phyloP scores from a whole-genome alignment of 1,140 invertebrate genomes.

The Drosophila quadrilineata region DNA sequence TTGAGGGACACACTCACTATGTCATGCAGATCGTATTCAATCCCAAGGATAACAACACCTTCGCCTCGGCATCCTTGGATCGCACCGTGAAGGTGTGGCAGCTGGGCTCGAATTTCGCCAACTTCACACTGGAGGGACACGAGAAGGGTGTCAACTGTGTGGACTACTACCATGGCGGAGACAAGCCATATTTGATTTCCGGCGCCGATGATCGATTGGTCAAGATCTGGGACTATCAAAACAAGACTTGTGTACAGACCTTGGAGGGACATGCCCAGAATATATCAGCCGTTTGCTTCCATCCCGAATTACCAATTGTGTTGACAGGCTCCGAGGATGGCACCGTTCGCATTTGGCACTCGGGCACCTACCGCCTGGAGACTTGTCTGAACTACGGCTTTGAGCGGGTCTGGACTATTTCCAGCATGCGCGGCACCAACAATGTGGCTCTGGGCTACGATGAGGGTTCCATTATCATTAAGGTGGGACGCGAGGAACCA shows the following conservation, averaged over 20 bases:
- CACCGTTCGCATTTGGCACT: slow-evolving; percentile 98
- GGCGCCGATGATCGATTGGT: slow-evolving; percentile 98
- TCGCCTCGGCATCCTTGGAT: slow-evolving; percentile 98
- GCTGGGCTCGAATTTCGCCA: slow-evolving; percentile 96
- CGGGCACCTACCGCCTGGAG: slow-evolving; percentile 97
- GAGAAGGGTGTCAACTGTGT: slow-evolving; percentile 99
- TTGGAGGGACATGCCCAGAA: slow-evolving; percentile 98
- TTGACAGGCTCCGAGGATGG: slow-evolving; percentile 99
- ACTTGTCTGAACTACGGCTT: slow-evolving; percentile 99
- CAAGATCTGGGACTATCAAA: slow-evolving; percentile 99
- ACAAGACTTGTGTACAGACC: slow-evolving; percentile 99
- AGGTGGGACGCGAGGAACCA: slow-evolving; percentile 98
- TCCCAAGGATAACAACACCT: slow-evolving; percentile 99
- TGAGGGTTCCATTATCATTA: slow-evolving; percentile 98
- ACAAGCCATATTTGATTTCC: slow-evolving; percentile 99
- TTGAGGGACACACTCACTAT: slow-evolving; percentile 99
- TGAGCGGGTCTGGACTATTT: slow-evolving; percentile 98
- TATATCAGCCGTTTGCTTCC: slow-evolving; percentile 95
- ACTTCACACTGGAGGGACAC: slow-evolving; percentile 99
- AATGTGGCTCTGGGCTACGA: slow-evolving; percentile 99
- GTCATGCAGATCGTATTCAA: slow-evolving; percentile 99
- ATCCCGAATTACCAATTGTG: slow-evolving; percentile 98
- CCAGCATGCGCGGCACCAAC: slow-evolving; percentile 97
- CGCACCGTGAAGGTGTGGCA: slow-evolving; percentile 99
- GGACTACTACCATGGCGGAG: slow-evolving; percentile 99